These are phyloP conservation scores for Agapostemon virescens DNA, from an alignment of 2,888 invertebrate genomes.

Conservation along the genomic window DNA sequence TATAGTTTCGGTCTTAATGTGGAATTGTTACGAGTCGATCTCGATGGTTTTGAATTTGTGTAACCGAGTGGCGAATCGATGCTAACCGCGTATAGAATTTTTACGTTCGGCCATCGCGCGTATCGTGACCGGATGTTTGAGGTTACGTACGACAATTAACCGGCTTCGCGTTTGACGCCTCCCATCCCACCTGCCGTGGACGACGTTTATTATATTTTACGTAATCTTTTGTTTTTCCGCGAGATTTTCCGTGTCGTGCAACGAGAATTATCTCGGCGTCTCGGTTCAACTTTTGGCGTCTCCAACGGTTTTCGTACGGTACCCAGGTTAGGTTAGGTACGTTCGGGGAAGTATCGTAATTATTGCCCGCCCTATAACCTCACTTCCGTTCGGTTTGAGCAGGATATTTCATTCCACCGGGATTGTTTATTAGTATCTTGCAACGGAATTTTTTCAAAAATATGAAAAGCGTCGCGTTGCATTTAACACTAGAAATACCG, in stretches of 20 bases:
- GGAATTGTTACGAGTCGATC: background rate
- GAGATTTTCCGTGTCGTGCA: background rate
- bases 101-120: background rate
- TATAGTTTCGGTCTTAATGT: background rate
- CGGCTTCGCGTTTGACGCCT: background rate
- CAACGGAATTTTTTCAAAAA: background rate
- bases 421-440: background rate
- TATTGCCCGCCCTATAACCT: constrained; percentile 8
- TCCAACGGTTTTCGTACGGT: constrained; percentile 19
- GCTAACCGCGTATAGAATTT: background rate
- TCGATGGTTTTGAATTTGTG: background rate
- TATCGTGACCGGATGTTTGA: constrained; percentile 21
- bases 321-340: constrained; percentile 38
- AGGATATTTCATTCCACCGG: background rate
- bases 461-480: background rate
- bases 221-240: constrained; percentile 17
- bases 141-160: constrained; percentile 24
- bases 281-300: constrained; percentile 26
- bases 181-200: background rate
- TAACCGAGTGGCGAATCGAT: no score
- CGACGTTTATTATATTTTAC: constrained; percentile 26
- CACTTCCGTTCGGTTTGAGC: background rate
- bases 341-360: constrained; percentile 6
- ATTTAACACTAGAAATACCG: no score
- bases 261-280: background rate